Percentiles rank a stretch among this genome's conserved stretches.
phyloP scores from a whole-genome alignment of 2,888 invertebrate species.

The Alcis repandata region DNA sequence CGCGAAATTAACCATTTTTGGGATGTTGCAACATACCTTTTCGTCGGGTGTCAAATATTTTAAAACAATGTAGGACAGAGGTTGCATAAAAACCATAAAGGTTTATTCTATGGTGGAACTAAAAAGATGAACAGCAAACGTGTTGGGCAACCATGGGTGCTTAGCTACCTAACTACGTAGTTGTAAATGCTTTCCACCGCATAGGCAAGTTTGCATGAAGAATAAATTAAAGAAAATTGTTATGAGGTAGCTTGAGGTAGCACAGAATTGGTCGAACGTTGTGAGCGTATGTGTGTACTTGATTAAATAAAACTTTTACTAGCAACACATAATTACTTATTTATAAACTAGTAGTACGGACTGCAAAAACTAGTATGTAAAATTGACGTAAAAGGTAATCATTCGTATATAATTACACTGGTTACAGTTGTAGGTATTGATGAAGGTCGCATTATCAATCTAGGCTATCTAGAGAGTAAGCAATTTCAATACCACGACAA shows the following conservation, averaged over 20 bases:
- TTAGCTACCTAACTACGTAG: conserved; percentile 20
- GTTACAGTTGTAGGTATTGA: too few species aligned
- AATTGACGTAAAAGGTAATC: too few species aligned
- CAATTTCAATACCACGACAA: background rate
- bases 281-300: conserved; percentile 3
- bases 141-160: conserved; percentile 31
- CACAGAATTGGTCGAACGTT: conserved; percentile 35
- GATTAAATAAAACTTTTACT: background rate
- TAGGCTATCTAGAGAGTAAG: background rate
- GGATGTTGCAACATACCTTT: conserved; percentile 35
- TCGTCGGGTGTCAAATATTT: conserved; percentile 37
- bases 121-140: conserved; percentile 19
- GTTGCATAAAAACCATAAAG: conserved; percentile 27
- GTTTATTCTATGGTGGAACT: conserved; percentile 16
- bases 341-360: background rate
- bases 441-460: too few species aligned
- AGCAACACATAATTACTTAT: background rate
- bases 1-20: conserved; percentile 32
- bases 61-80: conserved; percentile 29
- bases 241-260: conserved; percentile 26
- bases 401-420: too few species aligned
- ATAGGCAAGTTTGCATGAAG: conserved; percentile 17
- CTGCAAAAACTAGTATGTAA: background rate
- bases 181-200: conserved; percentile 37
- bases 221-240: conserved; percentile 41